A percentile compares a stretch with the other conserved stretches of the same genome.
Conservation (phyloP, 2,888 invertebrate genomes). For the Vanessa cardui region DNA sequence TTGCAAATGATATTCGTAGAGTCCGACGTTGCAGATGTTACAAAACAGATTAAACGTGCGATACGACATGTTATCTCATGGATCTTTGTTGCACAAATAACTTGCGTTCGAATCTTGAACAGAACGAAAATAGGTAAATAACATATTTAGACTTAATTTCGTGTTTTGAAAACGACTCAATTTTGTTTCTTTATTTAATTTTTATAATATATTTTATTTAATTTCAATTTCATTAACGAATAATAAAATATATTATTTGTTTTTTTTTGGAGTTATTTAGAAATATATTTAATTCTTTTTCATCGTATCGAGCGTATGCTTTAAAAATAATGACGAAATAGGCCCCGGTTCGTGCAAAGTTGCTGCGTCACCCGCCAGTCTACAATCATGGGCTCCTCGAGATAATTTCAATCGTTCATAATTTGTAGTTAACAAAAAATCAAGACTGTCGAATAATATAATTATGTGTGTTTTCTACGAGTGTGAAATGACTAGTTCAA, state of each 20-base stretch:
- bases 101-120: constrained; percentile 27
- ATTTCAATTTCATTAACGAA: too few relatives aligned
- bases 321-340: constrained; percentile 36
- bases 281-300: too few relatives aligned
- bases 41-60: constrained; percentile 31
- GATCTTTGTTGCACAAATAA: constrained; percentile 31
- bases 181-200: too few relatives aligned
- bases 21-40: constrained; percentile 27
- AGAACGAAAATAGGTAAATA: constrained; percentile 9
- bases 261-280: too few relatives aligned
- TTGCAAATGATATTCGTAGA: constrained; percentile 32
- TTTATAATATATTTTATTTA: too few relatives aligned
- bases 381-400: constrained; percentile 75
- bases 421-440: constrained; percentile 76
- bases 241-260: too few relatives aligned
- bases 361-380: constrained; percentile 65
- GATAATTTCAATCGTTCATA: constrained; percentile 76
- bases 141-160: constrained; percentile 2
- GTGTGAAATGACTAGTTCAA: constrained; percentile 79
- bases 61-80: constrained; percentile 26
- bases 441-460: constrained; percentile 71
- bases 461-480: constrained; percentile 75
- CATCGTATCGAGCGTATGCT: background rate
- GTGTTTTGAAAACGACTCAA: too few relatives aligned
- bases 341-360: constrained; percentile 46